Base-by-base conservation (phyloP, 23 tunicate genomes). In the Halocynthia roretzi region DNA sequence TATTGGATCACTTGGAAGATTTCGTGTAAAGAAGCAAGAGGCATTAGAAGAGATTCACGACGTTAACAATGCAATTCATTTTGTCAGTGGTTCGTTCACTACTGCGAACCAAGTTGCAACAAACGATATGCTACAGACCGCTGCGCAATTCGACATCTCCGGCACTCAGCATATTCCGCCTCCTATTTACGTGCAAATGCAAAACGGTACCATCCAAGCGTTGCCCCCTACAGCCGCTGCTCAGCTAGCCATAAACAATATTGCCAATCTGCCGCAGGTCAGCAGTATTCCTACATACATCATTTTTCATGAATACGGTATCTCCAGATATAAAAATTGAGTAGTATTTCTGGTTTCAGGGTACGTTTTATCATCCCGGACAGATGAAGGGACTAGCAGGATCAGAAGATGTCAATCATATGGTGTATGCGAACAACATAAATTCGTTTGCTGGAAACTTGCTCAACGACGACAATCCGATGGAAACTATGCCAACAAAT, bases 171-270 rank as follows among this genome's bases (percentile, higher is more conserved):
- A 52, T 10, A 48, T 56, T 52, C 14, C 71, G 20, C 58, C 61
- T 8, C 52, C 88, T 5, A 68, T 89, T 11, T 89, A 80, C 71
- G 84, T 89, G 12, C 96, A 79, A 54, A 79, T 80, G 88, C 87
- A 83, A 77, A 79, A 83, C 56, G 95, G 95, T 21, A 57, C 73
- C 10, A 50, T 77, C n/a, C 96, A 89, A 81, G 87, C 78, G 54
- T 74, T 74, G 56, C 78, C 86, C 2, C 68, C 87, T 7, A 58
- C 71, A 51, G 74, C 74, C 52, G 84, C 90, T 23, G 84, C 84
- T 0, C 93, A 87, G 22, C 71, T 87, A 6, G 80, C 93, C 78
- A 50, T 54, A 9, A 87, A 77, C 80, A 58, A 76, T 11, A 71
- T 81, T 7, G 75, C 89, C 10, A 31, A 31, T 31, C 12, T 86